Base-by-base conservation (phyloP, 2,113 vertebrate genomes). In the Otis tarda region DNA sequence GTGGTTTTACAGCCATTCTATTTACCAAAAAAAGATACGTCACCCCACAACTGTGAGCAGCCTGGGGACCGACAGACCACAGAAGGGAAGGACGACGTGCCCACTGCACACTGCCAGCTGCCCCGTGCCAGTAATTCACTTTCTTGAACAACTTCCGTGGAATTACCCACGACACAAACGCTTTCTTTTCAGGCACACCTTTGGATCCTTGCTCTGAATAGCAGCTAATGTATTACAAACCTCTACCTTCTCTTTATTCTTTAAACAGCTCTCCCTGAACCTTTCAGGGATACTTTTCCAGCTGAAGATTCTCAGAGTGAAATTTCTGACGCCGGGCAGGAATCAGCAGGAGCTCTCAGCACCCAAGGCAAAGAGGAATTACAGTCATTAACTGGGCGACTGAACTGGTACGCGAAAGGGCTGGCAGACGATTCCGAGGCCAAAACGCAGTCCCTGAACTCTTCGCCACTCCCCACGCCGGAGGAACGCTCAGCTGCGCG, bases 291-390 rank as follows among this genome's bases (percentile, higher is more conserved):
- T 56, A 16, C 53, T 79, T 91, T 60, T 39, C 68, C 65, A 86
- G 41, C 39, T 73, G 39, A 19, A 7, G 27, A 83, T 18, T 59
- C 67, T 50, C 65, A 30, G 37, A 33, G 67, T 2, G 22, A 20
- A 45, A 12, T 47, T 49, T 39, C 68, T 4, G 2, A 16, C 0
- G 0, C 7, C 0, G 0, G 92, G 77, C 69, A 90, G 52, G 70
- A 85, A 31, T 39, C 77, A 33, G 81, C 80, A 78, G 73, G 73
- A 91, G 57, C 74, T 87, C 84, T 16, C 15, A 8, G 70, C 85
- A 90, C 65, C 78, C 55, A 64, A n/a, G 49, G 84, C 63, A 0
- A 75, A 69, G 59, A 57, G 55, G 68, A 95, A 86, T 83, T 61
- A 69, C 59, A 50, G 18, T 12, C 65, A 75, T 90, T 49, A 88